A percentile compares a stretch with the other conserved stretches of the same genome.
Evolutionary conservation across 2,113 vertebrate species (phyloP).

Genomic region (Mugil cephalus): DNA sequence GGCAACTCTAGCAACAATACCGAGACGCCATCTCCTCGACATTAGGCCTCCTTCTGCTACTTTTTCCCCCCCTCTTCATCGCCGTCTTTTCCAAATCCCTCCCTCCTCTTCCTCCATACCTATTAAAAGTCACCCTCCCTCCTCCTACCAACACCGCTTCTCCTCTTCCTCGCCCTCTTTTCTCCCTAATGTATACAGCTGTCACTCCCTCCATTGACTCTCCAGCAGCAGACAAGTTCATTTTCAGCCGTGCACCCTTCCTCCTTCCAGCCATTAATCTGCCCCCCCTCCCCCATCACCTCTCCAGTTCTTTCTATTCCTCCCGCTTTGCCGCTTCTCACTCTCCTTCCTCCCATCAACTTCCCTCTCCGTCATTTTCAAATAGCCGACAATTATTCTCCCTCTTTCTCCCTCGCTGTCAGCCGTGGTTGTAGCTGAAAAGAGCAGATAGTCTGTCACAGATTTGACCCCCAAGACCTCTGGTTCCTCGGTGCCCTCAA

Average conservation of each 20-base stretch:
- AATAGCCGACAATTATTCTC: constrained; percentile 60
- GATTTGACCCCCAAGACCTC: neutral
- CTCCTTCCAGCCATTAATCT: constrained; percentile 60
- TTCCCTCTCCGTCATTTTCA: constrained; percentile 59
- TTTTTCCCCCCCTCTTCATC: constrained; percentile 9
- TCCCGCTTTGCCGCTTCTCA: constrained; percentile 48
- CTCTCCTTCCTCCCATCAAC: constrained; percentile 38
- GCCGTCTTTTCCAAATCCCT: neutral
- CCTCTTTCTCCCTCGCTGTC: constrained; percentile 26
- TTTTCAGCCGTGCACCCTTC: constrained; percentile 61
- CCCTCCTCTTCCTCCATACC: neutral
- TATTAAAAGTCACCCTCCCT: constrained; percentile 12
- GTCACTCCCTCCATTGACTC: constrained; percentile 73
- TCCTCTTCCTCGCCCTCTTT: constrained; percentile 21
- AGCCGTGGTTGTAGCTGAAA: constrained; percentile 10
- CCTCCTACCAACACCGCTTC: neutral
- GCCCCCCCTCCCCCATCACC: constrained; percentile 35
- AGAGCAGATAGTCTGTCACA: neutral
- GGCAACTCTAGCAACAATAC: constrained; percentile 18
- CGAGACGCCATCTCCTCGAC: constrained; percentile 21
- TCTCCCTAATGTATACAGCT: constrained; percentile 64
- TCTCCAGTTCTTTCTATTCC: constrained; percentile 54
- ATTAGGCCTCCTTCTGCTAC: constrained; percentile 44
- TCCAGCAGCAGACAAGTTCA: constrained; percentile 68
- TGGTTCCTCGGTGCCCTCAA: neutral